Base-by-base conservation (phyloP, 2,888 invertebrate species). In the Mayetiola destructor region DNA sequence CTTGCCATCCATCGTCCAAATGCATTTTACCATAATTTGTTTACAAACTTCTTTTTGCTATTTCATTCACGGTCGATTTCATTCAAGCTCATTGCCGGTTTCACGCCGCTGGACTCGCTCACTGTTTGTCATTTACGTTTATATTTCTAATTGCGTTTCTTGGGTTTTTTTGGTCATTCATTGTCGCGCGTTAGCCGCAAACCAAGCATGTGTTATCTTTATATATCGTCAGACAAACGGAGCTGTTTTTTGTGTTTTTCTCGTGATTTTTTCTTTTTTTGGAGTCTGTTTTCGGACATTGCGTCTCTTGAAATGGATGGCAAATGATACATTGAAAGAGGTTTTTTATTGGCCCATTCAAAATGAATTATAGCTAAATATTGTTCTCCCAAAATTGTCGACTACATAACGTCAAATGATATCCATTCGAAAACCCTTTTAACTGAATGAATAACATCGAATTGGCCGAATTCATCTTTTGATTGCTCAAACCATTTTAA, bases 311-410 rank as follows among this genome's bases (percentile, higher is more conserved):
- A n/a, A n/a, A n/a, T n/a, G n/a, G n/a, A n/a, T n/a, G n/a, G n/a
- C n/a, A n/a, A n/a, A n/a, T n/a, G n/a, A n/a, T n/a, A n/a, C n/a
- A n/a, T n/a, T n/a, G n/a, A n/a, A n/a, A n/a, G n/a, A n/a, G n/a
- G n/a, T n/a, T n/a, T 27, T 48, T 48, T 48, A 48, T 48, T 27
- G 48, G 16, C 48, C 27, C 48, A 48, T 48, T 48, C 48, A 27
- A 48, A 48, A 48, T 48, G 27, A 48, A 27, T 48, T 48, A 48
- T 48, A 16, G 16, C 27, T 27, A 48, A 48, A 27, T 42, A 23
- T 39, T 39, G 39, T 10, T 6, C 14, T 3, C 23, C 12, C 10
- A 9, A 14, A 27, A 6, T 48, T 14, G n/a, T 3, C 12, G 10
- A 48, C 27, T n/a, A 27, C 27, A 27, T 9, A 16, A n/a, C 48